These are phyloP conservation scores for Dynastes hyllus DNA, from an alignment of 2,888 invertebrate species.

Conservation along the genomic window DNA sequence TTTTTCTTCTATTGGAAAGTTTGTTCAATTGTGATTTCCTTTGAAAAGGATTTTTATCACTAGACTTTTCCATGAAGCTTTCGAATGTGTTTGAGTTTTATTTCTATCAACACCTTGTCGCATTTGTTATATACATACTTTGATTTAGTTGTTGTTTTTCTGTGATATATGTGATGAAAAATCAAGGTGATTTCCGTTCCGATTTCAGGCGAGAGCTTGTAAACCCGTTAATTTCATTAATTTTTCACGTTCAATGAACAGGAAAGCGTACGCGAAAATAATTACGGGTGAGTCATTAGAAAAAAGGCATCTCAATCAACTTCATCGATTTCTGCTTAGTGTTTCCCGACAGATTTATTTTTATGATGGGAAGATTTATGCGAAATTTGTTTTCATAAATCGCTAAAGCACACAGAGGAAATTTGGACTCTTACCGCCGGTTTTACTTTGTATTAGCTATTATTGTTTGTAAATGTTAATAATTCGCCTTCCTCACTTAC, in stretches of 20 bases:
- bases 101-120: no score
- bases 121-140: no score
- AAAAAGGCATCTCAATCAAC: constrained; percentile 32
- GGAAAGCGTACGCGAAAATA: neutral
- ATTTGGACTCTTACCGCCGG: neutral
- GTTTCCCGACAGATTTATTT: constrained; percentile 27
- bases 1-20: no score
- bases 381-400: constrained; percentile 23
- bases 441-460: constrained; percentile 3
- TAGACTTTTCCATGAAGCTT: no score
- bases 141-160: no score
- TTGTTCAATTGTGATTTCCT: no score
- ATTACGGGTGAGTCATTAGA: constrained; percentile 12
- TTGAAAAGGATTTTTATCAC: no score
- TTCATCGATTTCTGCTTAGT: constrained; percentile 27
- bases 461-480: neutral
- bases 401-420: neutral
- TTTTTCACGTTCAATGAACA: constrained; percentile 1
- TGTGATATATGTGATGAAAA: no score
- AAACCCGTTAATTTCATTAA: neutral
- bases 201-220: no score
- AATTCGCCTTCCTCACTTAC: neutral
- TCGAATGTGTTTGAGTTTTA: no score
- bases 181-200: no score
- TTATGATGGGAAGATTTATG: constrained; percentile 24